Percentiles rank a stretch among this genome's conserved stretches.
phyloP scores from a whole-genome alignment of 2,888 invertebrate genomes.

The Nephrotoma guestfalica region DNA sequence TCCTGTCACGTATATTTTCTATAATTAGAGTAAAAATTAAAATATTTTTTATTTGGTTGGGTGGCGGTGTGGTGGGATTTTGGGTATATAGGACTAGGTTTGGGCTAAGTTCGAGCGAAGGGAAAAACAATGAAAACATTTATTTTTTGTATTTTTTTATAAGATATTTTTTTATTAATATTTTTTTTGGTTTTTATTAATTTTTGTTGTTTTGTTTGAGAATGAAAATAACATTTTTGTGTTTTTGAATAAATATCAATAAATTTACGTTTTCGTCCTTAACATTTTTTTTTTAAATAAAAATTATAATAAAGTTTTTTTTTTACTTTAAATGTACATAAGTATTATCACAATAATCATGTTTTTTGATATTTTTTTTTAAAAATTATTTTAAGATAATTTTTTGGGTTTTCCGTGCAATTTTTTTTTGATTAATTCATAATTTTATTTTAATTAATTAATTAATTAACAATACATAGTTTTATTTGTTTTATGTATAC shows the following conservation, averaged over 20 bases:
- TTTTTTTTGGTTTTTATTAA: neutral
- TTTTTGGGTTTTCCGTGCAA: neutral
- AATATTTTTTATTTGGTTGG: neutral
- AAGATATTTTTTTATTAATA: neutral
- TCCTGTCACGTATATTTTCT: neutral
- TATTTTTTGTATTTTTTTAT: neutral
- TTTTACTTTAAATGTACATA: neutral
- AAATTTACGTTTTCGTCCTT: neutral
- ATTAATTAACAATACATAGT: neutral
- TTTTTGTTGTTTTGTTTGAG: neutral
- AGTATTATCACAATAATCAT: constrained; percentile 4
- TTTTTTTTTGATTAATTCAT: neutral
- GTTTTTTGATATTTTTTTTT: constrained; percentile 2
- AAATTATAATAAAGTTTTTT: neutral
- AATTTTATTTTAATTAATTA: neutral
- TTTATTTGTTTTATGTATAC: neutral
- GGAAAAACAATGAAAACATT: neutral
- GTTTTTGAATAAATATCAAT: constrained; percentile 1
- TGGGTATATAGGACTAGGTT: too few species aligned
- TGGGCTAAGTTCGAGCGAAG: neutral
- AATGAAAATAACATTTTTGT: constrained; percentile 4
- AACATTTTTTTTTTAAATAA: neutral
- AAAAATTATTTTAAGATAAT: neutral
- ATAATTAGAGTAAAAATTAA: neutral
- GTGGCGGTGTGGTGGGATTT: neutral